Evolutionary conservation across 2,113 vertebrate genomes (phyloP).

Genomic region (Aramus guarauna): DNA sequence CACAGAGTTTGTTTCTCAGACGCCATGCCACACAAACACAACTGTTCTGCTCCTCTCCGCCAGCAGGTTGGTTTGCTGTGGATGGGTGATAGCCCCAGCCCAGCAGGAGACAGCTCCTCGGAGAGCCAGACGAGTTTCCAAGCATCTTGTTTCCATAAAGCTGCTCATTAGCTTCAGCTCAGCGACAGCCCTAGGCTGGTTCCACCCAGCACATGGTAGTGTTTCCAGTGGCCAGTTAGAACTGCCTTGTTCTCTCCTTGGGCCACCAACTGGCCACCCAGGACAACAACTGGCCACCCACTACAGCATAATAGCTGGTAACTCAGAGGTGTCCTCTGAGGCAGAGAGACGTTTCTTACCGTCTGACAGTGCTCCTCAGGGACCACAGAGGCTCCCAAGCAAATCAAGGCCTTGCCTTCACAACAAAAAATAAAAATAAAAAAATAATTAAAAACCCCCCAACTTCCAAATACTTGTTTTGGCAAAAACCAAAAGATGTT

Average conservation of each 20-base stretch:
- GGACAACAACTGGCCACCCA: constrained; percentile 33
- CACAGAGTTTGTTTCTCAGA: neutral
- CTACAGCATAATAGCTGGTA: neutral
- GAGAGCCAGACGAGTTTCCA: neutral
- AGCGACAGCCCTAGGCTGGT: constrained; percentile 25
- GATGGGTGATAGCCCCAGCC: neutral
- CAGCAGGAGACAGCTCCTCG: neutral
- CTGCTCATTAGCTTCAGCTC: neutral
- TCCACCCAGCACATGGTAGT: constrained; percentile 57
- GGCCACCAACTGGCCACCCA: constrained; percentile 20
- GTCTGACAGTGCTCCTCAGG: neutral
- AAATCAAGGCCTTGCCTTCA: neutral
- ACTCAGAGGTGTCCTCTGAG: neutral
- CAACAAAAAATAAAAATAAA: neutral
- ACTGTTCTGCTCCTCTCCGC: neutral
- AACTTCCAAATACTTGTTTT: neutral
- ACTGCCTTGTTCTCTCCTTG: constrained; percentile 22
- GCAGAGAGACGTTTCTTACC: neutral
- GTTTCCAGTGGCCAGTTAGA: constrained; percentile 42
- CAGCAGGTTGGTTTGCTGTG: neutral
- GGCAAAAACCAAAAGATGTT: neutral
- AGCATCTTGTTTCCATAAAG: constrained; percentile 60
- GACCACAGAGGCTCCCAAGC: neutral
- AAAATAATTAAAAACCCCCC: neutral
- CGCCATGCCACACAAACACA: accelerated